phyloP scores from a whole-genome alignment of 2,888 invertebrate genomes.

The Drosophila hamatofila region DNA sequence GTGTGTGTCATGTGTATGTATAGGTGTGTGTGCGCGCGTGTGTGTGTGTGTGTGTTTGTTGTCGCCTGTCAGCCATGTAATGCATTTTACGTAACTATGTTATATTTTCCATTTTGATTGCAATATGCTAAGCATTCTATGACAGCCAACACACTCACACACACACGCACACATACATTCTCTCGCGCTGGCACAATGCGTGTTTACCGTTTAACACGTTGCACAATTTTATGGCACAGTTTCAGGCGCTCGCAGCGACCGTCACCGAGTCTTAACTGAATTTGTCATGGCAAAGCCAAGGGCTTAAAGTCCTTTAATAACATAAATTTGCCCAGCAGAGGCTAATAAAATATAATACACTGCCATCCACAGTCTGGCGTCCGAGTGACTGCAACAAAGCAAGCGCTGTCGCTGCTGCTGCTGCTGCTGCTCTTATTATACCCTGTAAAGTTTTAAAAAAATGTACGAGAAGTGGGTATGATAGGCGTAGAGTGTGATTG shows the following conservation, averaged over 20 bases:
- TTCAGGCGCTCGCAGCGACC: constrained; percentile 31
- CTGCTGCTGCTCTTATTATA: constrained; percentile 14
- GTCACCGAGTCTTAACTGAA: constrained; percentile 29
- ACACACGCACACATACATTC: background rate
- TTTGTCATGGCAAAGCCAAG: constrained; percentile 46
- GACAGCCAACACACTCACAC: constrained; percentile 9
- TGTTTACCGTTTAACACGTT: constrained; percentile 52
- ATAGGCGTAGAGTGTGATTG: background rate
- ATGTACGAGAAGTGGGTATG: background rate
- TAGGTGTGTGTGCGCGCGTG: background rate
- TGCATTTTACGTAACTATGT: constrained; percentile 66
- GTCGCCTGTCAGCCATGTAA: constrained; percentile 58
- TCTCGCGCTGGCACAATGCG: constrained; percentile 16
- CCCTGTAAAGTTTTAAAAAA: constrained; percentile 12
- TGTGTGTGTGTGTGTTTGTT: constrained; percentile 13
- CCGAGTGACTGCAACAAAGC: constrained; percentile 44
- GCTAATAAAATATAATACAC: constrained; percentile 77
- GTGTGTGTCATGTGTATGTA: background rate
- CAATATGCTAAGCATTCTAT: constrained; percentile 69
- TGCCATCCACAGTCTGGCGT: constrained; percentile 48
- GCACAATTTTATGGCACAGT: constrained; percentile 52
- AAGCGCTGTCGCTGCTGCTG: constrained; percentile 3
- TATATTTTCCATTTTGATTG: constrained; percentile 72
- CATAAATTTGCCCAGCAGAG: constrained; percentile 60
- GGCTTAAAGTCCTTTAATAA: constrained; percentile 56